Base-by-base conservation (phyloP, 2,797 vertebrate species). In the Peromyscus attwateri region DNA sequence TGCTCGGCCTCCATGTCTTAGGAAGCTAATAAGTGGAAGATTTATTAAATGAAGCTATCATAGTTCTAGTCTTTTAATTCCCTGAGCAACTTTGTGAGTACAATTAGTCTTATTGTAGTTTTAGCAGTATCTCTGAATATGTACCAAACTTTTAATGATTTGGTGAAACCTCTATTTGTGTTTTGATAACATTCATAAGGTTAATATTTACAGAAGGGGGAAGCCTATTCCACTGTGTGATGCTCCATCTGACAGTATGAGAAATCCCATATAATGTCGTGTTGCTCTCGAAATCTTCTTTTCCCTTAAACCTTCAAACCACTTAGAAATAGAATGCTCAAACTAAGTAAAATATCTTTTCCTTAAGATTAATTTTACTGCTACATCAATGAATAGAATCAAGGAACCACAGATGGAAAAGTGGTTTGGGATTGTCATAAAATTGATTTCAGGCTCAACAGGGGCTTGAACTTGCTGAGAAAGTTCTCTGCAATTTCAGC, bases 401-500 rank as follows among this genome's bases (percentile, higher is more conserved):
- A 21, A 96, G 49, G 71, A 87, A 40, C 14, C 6, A 84, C 21
- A 94, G 87, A 97, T 96, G 91, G 81, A 92, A 97, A 95, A 95
- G 95, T 91, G 90, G 34, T 97, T 97, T 81, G 89, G 91, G 96
- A 96, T 92, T 93, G 83, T 95, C 80, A 93, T 97, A 95, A 95
- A 97, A 97, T 96, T 97, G 96, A 97, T 96, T 98, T 95, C 34
- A 91, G 52, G 31, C 91, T 97, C 73, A 2, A 93, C 73, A 92
- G 95, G 84, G 95, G 68, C 75, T 88, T 92, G 95, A 93, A 95
- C 95, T 97, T 93, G 76, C 89, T 95, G 62, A 64, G 64, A 97
- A 93, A 81, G 57, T 95, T 97, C 90, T 96, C 68, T 79, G 49
- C 96, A 97, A 97, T 96, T 97, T 97, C 92, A 97, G 82, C 73